Evolutionary conservation across 2,888 invertebrate species (phyloP).

Genomic region (Linyphia triangularis): DNA sequence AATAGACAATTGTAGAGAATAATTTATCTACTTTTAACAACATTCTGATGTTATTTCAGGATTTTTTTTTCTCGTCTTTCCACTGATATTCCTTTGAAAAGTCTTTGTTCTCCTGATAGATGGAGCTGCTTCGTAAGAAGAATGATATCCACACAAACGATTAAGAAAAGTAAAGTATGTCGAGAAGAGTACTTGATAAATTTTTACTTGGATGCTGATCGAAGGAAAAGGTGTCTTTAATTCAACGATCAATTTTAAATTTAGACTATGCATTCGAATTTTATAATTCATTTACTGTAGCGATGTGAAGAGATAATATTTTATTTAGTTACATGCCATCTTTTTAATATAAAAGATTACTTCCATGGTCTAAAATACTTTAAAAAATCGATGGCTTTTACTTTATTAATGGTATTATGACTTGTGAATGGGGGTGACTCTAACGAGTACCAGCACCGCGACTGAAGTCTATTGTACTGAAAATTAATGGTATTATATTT

Average conservation of each 20-base stretch:
- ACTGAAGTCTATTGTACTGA: no score
- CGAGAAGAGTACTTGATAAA: background rate
- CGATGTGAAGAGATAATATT: no score
- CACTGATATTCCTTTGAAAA: background rate
- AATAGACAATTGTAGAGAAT: slow-evolving; percentile 31
- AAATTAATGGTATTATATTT: no score
- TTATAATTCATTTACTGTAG: no score
- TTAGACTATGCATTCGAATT: background rate
- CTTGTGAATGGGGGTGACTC: no score
- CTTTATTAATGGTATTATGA: no score
- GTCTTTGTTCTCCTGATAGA: slow-evolving; percentile 48
- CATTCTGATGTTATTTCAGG: slow-evolving; percentile 17
- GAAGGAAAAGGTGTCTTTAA: slow-evolving; percentile 41
- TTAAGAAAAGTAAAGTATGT: slow-evolving; percentile 50
- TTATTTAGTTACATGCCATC: no score
- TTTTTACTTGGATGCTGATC: slow-evolving; percentile 4
- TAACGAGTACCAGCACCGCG: no score
- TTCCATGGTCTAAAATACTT: no score
- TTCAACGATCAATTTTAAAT: slow-evolving; percentile 26
- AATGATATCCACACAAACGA: slow-evolving; percentile 39
- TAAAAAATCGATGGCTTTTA: no score
- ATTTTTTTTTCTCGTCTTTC: slow-evolving; percentile 14
- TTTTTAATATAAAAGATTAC: no score
- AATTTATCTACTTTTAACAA: slow-evolving; percentile 54
- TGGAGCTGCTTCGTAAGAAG: background rate